Percentiles rank a stretch among this genome's conserved stretches.
Conservation (phyloP, 2,888 invertebrate genomes). For the Rhorus exstirpatorius region DNA sequence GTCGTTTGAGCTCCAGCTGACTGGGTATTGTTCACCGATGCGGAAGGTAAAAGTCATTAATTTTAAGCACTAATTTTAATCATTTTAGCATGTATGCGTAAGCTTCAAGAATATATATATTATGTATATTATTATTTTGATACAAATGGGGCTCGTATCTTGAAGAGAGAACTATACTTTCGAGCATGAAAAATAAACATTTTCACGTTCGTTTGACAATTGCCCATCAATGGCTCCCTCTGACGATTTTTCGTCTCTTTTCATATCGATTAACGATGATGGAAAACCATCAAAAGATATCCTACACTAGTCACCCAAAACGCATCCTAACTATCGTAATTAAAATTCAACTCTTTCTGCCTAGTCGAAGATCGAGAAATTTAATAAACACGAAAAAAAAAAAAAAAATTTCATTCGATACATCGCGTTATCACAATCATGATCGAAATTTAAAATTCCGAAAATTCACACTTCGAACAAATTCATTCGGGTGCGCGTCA, state of each 20-base stretch:
- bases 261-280: conserved; percentile 6
- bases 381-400: background rate
- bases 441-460: conserved; percentile 28
- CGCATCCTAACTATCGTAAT: background rate
- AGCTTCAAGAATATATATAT: background rate
- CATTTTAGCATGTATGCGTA: conserved; percentile 53
- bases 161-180: conserved; percentile 37
- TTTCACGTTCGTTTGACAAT: conserved; percentile 70
- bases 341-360: too few relatives aligned
- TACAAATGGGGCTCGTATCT: conserved; percentile 32
- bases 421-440: conserved; percentile 10
- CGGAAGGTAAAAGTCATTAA: conserved; percentile 84
- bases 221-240: conserved; percentile 72
- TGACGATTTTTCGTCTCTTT: conserved; percentile 41
- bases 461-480: conserved; percentile 38
- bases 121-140: background rate
- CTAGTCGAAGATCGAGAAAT: too few relatives aligned
- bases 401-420: too few relatives aligned
- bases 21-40: conserved; percentile 81
- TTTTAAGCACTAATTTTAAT: conserved; percentile 76
- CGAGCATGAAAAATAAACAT: conserved; percentile 64
- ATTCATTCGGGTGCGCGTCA: conserved; percentile 27
- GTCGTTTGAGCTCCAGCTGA: conserved; percentile 77
- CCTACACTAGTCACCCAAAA: background rate
- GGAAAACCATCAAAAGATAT: background rate